Evolutionary conservation across 2,113 vertebrate genomes (phyloP), one percentile per base, ranked within the genome.

Genomic region (Heliornis fulica): DNA sequence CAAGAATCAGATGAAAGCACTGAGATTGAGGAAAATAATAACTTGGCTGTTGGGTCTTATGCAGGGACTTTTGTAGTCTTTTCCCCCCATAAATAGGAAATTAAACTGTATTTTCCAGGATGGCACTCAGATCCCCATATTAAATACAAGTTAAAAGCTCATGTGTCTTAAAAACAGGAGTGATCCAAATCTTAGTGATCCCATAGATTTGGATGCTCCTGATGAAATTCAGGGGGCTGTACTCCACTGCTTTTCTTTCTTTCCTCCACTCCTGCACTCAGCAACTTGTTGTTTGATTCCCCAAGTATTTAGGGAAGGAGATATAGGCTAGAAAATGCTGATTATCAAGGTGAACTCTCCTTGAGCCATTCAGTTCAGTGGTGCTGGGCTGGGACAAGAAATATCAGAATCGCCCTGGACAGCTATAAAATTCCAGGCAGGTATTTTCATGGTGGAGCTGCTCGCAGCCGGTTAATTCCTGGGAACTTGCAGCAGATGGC

Each of bases 401-500:
- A 4, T 22, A 28, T 4, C 46, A 32, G 17, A 12, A 4, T 26
- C 18, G 25, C 9, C 40, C 40, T n/a, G 46, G 16, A 19, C 31
- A 53, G 28, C 15, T 40, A 5, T 48, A 34, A 34, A 54, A 8
- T 29, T n/a, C 32, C 75, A 21, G 26, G 26, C 2, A 0, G 63
- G 18, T 4, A 7, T 54, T 87, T 93, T 53, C 25, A 2, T 15
- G n/a, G 51, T 7, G 36, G 54, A 89, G 34, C 43, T 81, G 54
- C 72, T 90, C 76, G 36, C 29, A 70, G 34, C 4, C 15, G 1
- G 72, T 87, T 75, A 81, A 68, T 96, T 94, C 53, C 93, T 29
- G 32, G 22, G 25, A 94, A 82, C 76, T 78, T 71, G 72, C 96
- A 96, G 28, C 93, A 97, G 96, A 9, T 71, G 96, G 96, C 96